A percentile compares a stretch with the other conserved stretches of the same genome.
phyloP scores from a whole-genome alignment of 2,888 invertebrate genomes.

The Drosophila anomalipes region DNA sequence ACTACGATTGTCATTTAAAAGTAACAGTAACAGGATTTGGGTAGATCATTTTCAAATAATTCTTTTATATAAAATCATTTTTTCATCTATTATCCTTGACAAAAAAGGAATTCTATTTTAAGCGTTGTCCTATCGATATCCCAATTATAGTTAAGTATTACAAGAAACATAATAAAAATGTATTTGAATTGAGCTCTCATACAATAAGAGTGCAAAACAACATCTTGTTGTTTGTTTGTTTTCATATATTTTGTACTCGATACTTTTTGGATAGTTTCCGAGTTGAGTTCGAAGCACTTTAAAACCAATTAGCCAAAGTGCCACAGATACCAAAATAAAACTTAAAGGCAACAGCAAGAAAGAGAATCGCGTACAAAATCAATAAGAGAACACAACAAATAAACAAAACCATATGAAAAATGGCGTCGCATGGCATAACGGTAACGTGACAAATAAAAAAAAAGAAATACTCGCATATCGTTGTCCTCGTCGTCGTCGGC shows the following conservation, averaged over 20 bases:
- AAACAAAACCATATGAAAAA: conserved; percentile 48
- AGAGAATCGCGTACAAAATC: conserved; percentile 26
- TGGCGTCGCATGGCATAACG: conserved; percentile 58
- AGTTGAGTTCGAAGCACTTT: conserved; percentile 45
- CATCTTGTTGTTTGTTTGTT: neutral
- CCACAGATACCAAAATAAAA: conserved; percentile 6
- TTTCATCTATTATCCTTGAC: neutral
- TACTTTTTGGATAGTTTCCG: neutral
- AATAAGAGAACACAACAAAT: conserved; percentile 27
- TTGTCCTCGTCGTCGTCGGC: neutral
- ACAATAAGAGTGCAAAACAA: neutral
- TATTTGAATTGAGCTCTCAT: neutral
- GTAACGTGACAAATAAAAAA: conserved; percentile 14
- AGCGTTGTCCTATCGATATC: neutral
- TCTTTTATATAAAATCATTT: neutral
- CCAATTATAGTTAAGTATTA: neutral
- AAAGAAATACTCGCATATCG: conserved; percentile 10
- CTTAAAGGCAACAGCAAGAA: conserved; percentile 9
- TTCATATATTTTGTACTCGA: neutral
- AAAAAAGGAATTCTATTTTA: neutral
- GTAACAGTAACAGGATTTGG: neutral
- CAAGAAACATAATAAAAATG: neutral
- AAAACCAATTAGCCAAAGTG: conserved; percentile 53
- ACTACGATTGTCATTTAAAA: neutral
- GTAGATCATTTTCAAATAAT: neutral